Evolutionary conservation across 37 sponge, comb jelly and placozoan species (phyloP).

Genomic region (Agelas oroides): DNA sequence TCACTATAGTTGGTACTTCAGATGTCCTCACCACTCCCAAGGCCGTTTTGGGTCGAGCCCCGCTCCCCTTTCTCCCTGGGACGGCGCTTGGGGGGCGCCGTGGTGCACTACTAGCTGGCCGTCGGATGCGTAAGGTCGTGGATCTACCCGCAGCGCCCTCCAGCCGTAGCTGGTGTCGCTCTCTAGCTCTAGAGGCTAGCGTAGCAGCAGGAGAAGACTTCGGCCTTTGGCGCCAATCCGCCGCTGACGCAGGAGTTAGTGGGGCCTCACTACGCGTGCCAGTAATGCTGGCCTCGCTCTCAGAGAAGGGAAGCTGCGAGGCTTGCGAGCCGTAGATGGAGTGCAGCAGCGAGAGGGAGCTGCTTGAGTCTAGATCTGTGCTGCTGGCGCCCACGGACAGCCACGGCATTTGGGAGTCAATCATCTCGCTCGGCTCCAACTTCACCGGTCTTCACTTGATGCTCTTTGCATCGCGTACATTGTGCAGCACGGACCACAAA

Average conservation of each 20-base stretch:
- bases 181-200: constrained; percentile 20
- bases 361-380: constrained; percentile 31
- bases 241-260: not conserved
- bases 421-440: no score
- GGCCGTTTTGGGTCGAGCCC: constrained; percentile 42
- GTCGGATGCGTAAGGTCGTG: not conserved
- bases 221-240: constrained; percentile 29
- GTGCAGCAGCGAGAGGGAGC: constrained; percentile 58
- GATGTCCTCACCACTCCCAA: constrained; percentile 25
- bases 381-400: not conserved
- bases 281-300: no score
- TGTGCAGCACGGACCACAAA: no score
- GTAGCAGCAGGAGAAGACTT: constrained; percentile 58
- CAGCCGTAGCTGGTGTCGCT: no score
- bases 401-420: constrained; percentile 9
- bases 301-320: constrained; percentile 48
- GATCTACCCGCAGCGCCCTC: no score
- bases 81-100: constrained; percentile 19
- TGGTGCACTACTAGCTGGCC: not conserved
- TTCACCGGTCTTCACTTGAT: no score
- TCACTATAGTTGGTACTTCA: no score
- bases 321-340: constrained; percentile 83
- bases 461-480: no score
- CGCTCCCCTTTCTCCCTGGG: not conserved
- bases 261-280: not conserved